Evolutionary conservation across 2,888 invertebrate species (phyloP), one percentile per base, ranked within the genome.

Genomic region (Tenthredo notha): DNA sequence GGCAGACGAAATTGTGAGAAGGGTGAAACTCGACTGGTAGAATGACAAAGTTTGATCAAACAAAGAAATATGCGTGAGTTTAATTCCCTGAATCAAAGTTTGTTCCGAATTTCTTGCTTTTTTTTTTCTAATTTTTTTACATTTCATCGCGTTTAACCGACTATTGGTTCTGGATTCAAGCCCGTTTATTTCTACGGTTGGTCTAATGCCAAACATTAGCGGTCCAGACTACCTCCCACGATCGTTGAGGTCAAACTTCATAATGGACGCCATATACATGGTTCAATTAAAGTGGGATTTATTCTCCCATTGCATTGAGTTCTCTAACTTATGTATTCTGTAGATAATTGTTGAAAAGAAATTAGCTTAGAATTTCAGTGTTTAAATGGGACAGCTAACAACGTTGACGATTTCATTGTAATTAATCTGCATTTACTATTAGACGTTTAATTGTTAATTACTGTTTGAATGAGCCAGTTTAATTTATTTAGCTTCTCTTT

Each of bases 231-330:
- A 37, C 40, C 80, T 25, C 33, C 40, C 40, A 33, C 50, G 29
- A 61, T 80, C 61, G 80, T 80, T 89, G 50, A 78, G 85, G 84
- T 77, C 82, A 75, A 87, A 88, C 85, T 88, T 88, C 86, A 86
- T 87, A 88, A 88, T 87, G 88, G 86, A 87, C 88, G 82, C 87
- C 87, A 18, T 40, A 54, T 33, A 54, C 47, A 47, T 3, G 15
- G 50, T 86, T 88, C 87, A 87, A 86, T 88, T 87, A 88, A 88
- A 88, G 87, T 88, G 86, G 88, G 86, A 88, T 87, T 86, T 78
- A 84, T 80, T 40, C 37, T 40, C 61, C 37, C 40, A 10, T 43
- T n/a, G 10, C n/a, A 21, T 72, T 21, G 70, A 7, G 40, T 21
- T 43, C 37, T 12, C 4, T 40, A 37, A 12, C 43, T 43, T 67